Evolutionary conservation across 2,888 invertebrate species (phyloP), one percentile per base, ranked within the genome.

Genomic region (Eudasyphora cyanicolor): DNA sequence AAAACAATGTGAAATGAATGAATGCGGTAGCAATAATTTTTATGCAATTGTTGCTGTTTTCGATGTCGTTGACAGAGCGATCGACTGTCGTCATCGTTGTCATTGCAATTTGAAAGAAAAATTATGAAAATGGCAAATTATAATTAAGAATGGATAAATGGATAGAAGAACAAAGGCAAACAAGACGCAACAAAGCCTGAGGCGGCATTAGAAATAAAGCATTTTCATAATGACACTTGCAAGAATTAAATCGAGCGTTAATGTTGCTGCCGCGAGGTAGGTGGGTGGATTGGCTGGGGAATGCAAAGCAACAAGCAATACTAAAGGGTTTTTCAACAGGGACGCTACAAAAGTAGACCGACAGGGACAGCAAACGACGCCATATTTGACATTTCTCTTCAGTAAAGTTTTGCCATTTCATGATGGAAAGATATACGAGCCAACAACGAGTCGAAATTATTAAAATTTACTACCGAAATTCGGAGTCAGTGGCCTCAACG

Each of bases 81-180:
- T n/a, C n/a, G n/a, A n/a, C n/a, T n/a, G n/a, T n/a, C n/a, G n/a
- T 24, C 19, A 19, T 54, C 51, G 17, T 49, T 29, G 57, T 57
- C 24, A n/a, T 57, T 29, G 14, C 24, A 24, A 14, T 32, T 64
- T 38, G 10, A 64, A 14, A 64, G 64, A 29, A 29, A 64, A 64
- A 64, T 38, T 64, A 64, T 64, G 19, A 64, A 38, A 64, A 64
- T 38, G 35, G 10, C 32, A 62, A 64, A 64, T 64, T 29, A 64
- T 38, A 64, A 64, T 19, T 64, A 64, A 17, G 32, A 64, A 64
- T 14, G 32, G 64, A 60, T 60, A 60, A 60, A 60, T 54, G 54
- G n/a, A 57, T 45, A 57, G 27, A 57, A 57, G 29, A 60, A 60
- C 10, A 17, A 32, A 38, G 8, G 38, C 54, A 54, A 24, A 29